Base-by-base conservation (phyloP, 2,797 vertebrate genomes). In the Eulemur albifrons region DNA sequence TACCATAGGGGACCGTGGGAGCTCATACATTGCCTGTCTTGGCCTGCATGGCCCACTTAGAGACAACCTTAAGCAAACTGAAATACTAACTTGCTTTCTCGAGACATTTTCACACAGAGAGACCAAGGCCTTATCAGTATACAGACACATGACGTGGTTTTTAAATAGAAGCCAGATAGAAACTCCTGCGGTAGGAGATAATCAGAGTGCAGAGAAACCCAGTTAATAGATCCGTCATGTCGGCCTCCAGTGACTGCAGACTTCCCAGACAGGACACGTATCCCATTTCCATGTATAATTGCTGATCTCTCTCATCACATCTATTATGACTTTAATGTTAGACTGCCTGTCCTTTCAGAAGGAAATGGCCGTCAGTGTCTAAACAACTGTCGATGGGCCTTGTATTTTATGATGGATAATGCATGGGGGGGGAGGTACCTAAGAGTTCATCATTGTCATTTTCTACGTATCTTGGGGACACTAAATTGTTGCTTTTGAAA, bases 111-210 rank as follows among this genome's bases (percentile, higher is more conserved):
- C 17, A 18, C 43, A 8, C 14, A 25, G 43, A 57, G 23, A 57
- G 32, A 23, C 45, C 21, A 2, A 32, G 61, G 54, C 69, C 25
- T 80, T 13, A 4, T 38, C 82, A 6, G 75, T 5, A 4, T 17
- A 5, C 69, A 43, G 57, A 73, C 15, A 17, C 23, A 1, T 61
- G 35, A 25, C 2, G 0, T 43, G 48, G 83, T 59, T 89, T 95
- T 89, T 88, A 91, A 83, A 86, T 45, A 89, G 96, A 88, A 83
- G 79, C 87, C 76, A 69, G 30, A 38, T 4, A 79, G 86, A 79
- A 77, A n/a, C 77, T 48, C 93, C 72, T 32, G 8, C 30, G 67
- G 70, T 57, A 12, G 77, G 96, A 88, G 90, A 17, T 81, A n/a
- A 85, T 93, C 70, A 30, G 61, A 40, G 65, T 63, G 79, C 59